phyloP scores from a whole-genome alignment of 2,797 vertebrate species.

The Threskiornis aethiopicus region DNA sequence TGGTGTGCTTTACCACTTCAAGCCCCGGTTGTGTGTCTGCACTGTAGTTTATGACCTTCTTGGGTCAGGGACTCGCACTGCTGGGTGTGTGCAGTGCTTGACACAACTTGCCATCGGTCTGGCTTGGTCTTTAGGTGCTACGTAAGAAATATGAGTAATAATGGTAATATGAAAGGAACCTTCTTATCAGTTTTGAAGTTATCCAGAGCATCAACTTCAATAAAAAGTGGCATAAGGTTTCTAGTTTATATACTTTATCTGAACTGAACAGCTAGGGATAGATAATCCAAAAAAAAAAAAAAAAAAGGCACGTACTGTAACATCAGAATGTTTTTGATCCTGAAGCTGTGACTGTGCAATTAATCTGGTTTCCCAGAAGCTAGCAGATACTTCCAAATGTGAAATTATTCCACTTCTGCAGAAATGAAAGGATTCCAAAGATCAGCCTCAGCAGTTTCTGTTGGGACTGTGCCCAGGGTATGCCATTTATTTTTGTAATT shows the following conservation, averaged over 20 bases:
- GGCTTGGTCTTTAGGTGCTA: background rate
- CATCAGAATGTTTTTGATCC: constrained; percentile 32
- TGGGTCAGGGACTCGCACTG: background rate
- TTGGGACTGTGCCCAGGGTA: constrained; percentile 32
- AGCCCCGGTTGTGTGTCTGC: background rate
- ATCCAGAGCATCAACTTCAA: background rate
- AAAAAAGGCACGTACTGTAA: background rate
- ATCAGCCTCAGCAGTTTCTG: constrained; percentile 64
- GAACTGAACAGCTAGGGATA: background rate
- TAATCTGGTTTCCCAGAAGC: constrained; percentile 49
- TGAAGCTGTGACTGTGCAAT: constrained; percentile 39
- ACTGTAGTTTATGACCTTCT: background rate
- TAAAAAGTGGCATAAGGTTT: background rate
- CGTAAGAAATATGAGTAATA: background rate
- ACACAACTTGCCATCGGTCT: background rate
- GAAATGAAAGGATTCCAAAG: constrained; percentile 51
- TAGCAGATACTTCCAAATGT: constrained; percentile 50
- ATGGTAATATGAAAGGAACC: background rate
- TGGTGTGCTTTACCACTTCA: background rate
- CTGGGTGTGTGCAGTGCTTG: background rate
- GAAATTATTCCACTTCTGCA: constrained; percentile 64
- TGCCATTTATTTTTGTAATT: constrained; percentile 1
- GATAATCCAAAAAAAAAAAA: background rate
- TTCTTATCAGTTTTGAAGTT: background rate
- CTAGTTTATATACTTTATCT: constrained; percentile 12